Percentiles rank a stretch among this genome's conserved stretches.
Evolutionary conservation across 2,888 invertebrate species (phyloP).

Genomic region (Troides oblongomaculatus): DNA sequence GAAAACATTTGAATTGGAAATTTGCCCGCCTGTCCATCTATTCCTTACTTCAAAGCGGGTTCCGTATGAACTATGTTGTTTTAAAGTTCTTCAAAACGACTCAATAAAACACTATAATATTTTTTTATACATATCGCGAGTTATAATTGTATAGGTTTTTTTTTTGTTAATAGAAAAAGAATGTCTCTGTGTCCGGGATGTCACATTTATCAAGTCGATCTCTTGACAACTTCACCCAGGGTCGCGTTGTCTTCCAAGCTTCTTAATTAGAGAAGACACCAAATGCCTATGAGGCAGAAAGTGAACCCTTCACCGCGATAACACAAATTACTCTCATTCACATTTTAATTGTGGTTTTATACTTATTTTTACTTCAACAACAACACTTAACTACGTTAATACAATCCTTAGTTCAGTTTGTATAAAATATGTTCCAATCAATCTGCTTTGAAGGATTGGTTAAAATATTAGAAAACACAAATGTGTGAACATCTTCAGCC

Average conservation of each 20-base stretch:
- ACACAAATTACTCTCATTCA: background rate
- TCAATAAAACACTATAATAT: background rate
- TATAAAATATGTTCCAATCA: too few relatives aligned
- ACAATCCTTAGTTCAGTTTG: too few relatives aligned
- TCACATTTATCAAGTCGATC: background rate
- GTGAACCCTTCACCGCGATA: background rate
- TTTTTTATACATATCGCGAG: background rate
- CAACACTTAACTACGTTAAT: too few relatives aligned
- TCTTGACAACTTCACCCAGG: background rate
- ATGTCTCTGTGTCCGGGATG: background rate
- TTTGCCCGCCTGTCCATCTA: conserved; percentile 21
- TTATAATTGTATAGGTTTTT: too few relatives aligned
- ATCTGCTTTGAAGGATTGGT: too few relatives aligned
- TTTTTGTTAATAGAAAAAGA: background rate
- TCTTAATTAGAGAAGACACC: background rate
- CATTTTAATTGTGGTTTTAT: background rate
- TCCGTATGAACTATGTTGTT: conserved; percentile 6
- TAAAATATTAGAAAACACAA: too few relatives aligned
- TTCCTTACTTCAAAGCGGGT: conserved; percentile 13
- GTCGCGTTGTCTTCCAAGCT: background rate
- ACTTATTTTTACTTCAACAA: too few relatives aligned
- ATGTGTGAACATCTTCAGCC: too few relatives aligned
- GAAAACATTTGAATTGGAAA: conserved; percentile 25
- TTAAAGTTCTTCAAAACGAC: background rate
- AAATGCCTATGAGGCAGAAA: background rate